These are phyloP conservation scores for Drosophila ficusphila DNA, from an alignment of 1,140 invertebrate genomes.

Conservation along the genomic window DNA sequence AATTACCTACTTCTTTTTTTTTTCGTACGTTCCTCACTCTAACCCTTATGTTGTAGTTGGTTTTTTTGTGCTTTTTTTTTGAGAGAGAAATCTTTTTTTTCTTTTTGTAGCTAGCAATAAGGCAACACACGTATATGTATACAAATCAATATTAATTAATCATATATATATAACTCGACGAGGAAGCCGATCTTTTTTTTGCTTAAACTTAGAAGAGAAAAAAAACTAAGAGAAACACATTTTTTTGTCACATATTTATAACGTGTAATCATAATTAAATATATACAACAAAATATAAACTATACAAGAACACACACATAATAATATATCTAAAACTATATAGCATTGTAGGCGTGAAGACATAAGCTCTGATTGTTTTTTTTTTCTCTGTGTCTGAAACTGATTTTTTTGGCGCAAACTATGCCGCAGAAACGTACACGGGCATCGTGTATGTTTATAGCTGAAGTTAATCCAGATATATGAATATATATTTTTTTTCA, in stretches of 20 bases:
- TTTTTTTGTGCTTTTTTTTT: constrained; percentile 69
- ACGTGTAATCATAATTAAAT: constrained; percentile 32
- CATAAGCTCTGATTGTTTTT: constrained; percentile 73
- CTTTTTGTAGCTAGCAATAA: constrained; percentile 61
- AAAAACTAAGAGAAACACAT: constrained; percentile 36
- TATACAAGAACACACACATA: constrained; percentile 32
- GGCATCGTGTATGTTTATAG: constrained; percentile 65
- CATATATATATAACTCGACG: constrained; percentile 28
- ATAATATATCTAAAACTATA: constrained; percentile 53
- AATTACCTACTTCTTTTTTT: constrained; percentile 25
- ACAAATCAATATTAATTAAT: constrained; percentile 45
- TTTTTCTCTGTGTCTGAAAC: constrained; percentile 67
- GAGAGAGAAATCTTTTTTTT: constrained; percentile 50
- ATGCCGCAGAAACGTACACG: constrained; percentile 56
- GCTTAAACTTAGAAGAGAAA: constrained; percentile 52
- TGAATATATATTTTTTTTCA: constrained; percentile 66
- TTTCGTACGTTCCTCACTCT: constrained; percentile 63
- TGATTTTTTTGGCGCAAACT: constrained; percentile 59
- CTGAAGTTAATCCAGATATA: constrained; percentile 66
- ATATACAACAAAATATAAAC: constrained; percentile 40
- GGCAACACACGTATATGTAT: constrained; percentile 41
- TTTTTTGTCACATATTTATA: constrained; percentile 68
- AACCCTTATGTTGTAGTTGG: constrained; percentile 62
- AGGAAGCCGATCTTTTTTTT: constrained; percentile 48
- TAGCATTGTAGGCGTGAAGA: constrained; percentile 51